Conservation (phyloP, 1,140 invertebrate species). For the Centruroides sculpturatus region DNA sequence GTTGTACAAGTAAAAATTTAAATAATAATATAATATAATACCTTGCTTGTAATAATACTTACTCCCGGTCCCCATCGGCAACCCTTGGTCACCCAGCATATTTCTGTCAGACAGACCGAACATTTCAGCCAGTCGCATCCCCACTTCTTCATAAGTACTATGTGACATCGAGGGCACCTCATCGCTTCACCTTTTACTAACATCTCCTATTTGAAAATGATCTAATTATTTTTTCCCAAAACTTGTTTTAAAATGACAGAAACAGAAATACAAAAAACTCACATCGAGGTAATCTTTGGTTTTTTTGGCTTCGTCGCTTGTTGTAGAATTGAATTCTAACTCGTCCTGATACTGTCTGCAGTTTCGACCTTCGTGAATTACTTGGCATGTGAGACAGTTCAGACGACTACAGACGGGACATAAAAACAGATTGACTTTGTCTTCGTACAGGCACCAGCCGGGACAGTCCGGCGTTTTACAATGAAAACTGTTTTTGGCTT, state of each 20-base stretch:
- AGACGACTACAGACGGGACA: slow-evolving; percentile 66
- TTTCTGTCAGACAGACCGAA: slow-evolving; percentile 85
- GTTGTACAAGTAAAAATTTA: too few species aligned
- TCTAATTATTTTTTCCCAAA: too few species aligned
- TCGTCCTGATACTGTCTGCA: slow-evolving; percentile 73
- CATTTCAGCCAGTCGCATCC: slow-evolving; percentile 90
- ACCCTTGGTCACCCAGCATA: slow-evolving; percentile 84
- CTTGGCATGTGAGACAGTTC: slow-evolving; percentile 83
- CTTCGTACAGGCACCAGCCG: slow-evolving; percentile 81
- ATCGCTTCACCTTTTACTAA: slow-evolving; percentile 70
- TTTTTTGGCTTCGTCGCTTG: slow-evolving; percentile 48
- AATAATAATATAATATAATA: too few species aligned
- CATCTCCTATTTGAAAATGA: slow-evolving; percentile 42
- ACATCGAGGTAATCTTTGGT: slow-evolving; percentile 61
- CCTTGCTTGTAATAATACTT: slow-evolving; percentile 16
- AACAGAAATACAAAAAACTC: slow-evolving; percentile 2
- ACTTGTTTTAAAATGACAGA: too few species aligned
- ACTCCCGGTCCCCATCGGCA: slow-evolving; percentile 70
- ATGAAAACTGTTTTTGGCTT: slow-evolving; percentile 73
- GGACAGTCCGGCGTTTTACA: slow-evolving; percentile 78
- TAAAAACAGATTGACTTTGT: slow-evolving; percentile 60
- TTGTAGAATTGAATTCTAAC: slow-evolving; percentile 45
- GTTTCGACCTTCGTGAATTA: slow-evolving; percentile 64
- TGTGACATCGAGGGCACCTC: slow-evolving; percentile 63
- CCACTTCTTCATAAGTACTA: slow-evolving; percentile 84